Evolutionary conservation across 2,113 vertebrate genomes (phyloP), one percentile per base, ranked within the genome.

Genomic region (Charadrius vociferus): DNA sequence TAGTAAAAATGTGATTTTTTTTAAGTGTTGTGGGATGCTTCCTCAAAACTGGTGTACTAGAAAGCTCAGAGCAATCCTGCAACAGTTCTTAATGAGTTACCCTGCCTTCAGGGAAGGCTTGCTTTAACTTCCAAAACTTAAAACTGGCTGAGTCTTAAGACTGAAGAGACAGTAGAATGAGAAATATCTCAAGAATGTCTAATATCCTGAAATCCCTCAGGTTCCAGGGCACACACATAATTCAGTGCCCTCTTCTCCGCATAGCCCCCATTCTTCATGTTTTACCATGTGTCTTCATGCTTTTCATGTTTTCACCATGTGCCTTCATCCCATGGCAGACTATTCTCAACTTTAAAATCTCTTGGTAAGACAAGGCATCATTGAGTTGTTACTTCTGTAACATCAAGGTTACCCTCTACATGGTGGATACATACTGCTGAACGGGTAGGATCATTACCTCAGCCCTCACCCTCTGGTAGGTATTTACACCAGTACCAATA

Each of bases 161-260:
- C 43, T 56, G 59, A 59, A 73, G 36, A 74, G 34, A 45, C 1
- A 2, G 8, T 29, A 59, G n/a, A 80, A 56, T 0, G 1, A 2
- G 39, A 66, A 30, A 12, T 53, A 23, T 53, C 26, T 65, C 4
- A 6, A 49, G 49, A 66, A 30, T 37, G n/a, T 49, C 20, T 59
- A 59, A 70, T 74, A 65, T 32, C 18, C 47, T 65, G 24, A 61
- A 80, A 70, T 49, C 26, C 11, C 63, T 80, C 24, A 61, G 26
- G 39, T 75, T 75, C 37, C 47, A 91, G 66, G 36, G 61, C 15
- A 22, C 29, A 30, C 2, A 49, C 16, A 21, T 21, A 79, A 56
- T 58, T 79, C 30, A 90, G 21, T 65, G 37, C 21, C 1, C 2
- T 50, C 50, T 78, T 73, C 50, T 82, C 43, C 88, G 30, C 47